Evolutionary conservation across 1,140 invertebrate species (phyloP), one percentile per base, ranked within the genome.

Genomic region (Homarus americanus): DNA sequence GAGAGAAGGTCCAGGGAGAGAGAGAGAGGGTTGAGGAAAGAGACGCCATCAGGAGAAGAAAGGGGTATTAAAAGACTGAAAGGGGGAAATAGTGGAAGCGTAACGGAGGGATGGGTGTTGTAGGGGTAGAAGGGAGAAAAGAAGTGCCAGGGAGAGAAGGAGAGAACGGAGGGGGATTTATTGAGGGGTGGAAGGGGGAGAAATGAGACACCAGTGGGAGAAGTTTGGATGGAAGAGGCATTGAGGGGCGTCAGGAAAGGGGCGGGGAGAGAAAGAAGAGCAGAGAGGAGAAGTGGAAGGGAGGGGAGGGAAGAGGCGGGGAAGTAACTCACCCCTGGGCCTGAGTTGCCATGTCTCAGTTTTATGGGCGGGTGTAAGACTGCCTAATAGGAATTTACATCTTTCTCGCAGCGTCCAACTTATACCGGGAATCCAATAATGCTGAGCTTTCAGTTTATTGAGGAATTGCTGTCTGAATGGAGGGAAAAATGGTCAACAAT

Each of bases 311-410:
- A 40, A 32, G n/a, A 40, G n/a, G 34, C 2, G 40, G 36, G 73
- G 15, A 73, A 58, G 53, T 24, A 49, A 49, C 9, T 58, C 20
- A 58, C 9, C 53, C 5, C 63, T 12, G n/a, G 9, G 12, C 5
- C 63, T 69, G 32, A 28, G n/a, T 32, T 20, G 12, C 75, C 20
- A 34, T 9, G 36, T 76, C 38, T 76, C 75, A 20, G 36, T 76
- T 40, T 76, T 76, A 76, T 34, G 75, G 41, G 17, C 75, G 15
- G n/a, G 36, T n/a, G 15, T 24, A 38, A 76, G 41, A 41, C 17
- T 32, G 4, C 17, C 75, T 76, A 40, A 76, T 40, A 76, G 41
- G 75, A 76, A 76, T 76, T 76, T 76, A 40, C 75, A 76, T 76
- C 75, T 76, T 41, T 76, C 0, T 28, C 75, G 36, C 36, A 4